phyloP scores from a whole-genome alignment of 2,113 vertebrate species.

The Spea bombifrons region DNA sequence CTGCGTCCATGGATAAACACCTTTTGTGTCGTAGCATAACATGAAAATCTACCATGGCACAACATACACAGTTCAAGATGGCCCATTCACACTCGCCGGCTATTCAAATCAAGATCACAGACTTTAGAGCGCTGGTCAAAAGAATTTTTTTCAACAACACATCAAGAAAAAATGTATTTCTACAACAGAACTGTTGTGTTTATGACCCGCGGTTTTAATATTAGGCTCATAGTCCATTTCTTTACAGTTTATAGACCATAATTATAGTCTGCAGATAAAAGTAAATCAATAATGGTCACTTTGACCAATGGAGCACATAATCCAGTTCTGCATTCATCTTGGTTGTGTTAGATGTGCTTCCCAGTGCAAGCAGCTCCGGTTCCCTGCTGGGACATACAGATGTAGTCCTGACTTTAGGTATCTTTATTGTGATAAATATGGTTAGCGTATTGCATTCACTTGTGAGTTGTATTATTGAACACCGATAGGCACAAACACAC shows the following conservation, averaged over 20 bases:
- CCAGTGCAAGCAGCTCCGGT: neutral
- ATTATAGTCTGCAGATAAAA: conserved; percentile 14
- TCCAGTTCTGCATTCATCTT: conserved; percentile 4
- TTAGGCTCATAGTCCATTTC: neutral
- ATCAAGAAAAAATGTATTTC: neutral
- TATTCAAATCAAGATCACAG: too few species aligned
- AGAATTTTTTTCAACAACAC: too few species aligned
- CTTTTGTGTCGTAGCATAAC: neutral
- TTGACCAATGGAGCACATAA: conserved; percentile 13
- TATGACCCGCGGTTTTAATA: neutral
- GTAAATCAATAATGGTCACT: conserved; percentile 8
- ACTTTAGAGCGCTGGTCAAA: too few species aligned
- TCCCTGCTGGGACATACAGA: neutral
- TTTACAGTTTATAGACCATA: neutral
- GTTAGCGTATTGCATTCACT: too few species aligned
- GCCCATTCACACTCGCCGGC: neutral
- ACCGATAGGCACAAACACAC: too few species aligned
- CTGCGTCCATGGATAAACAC: too few species aligned
- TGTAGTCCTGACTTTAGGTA: too few species aligned
- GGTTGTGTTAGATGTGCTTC: neutral
- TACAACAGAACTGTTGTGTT: neutral
- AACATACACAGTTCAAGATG: neutral
- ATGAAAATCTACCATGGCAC: neutral
- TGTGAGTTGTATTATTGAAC: too few species aligned
- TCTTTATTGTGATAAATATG: too few species aligned